phyloP scores from a whole-genome alignment of 2,888 invertebrate species.

The Harpalus rubripes region DNA sequence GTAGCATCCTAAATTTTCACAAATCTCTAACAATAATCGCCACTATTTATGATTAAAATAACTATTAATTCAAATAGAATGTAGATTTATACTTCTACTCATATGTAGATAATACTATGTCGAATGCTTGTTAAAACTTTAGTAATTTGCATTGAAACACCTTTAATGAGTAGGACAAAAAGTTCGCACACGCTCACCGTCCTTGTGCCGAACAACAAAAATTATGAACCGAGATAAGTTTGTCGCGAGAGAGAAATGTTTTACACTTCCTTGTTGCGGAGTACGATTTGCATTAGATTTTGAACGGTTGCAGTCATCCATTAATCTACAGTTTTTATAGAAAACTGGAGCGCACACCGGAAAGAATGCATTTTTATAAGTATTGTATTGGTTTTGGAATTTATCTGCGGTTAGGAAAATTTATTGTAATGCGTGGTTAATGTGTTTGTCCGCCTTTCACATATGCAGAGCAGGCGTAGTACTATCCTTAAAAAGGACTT shows the following conservation, averaged over 20 bases:
- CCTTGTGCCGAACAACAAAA: slow-evolving; percentile 31
- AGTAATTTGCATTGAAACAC: slow-evolving; percentile 39
- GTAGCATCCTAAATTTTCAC: too few species aligned
- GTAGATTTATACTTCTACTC: background rate
- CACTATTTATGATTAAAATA: too few species aligned
- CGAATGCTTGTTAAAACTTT: slow-evolving; percentile 36
- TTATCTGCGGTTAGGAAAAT: slow-evolving; percentile 17
- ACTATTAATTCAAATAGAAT: too few species aligned
- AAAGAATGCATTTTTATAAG: slow-evolving; percentile 54
- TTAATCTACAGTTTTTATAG: slow-evolving; percentile 39
- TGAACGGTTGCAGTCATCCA: slow-evolving; percentile 10
- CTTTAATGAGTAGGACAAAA: slow-evolving; percentile 8
- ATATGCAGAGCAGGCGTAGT: too few species aligned
- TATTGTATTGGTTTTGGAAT: slow-evolving; percentile 49
- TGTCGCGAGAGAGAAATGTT: slow-evolving; percentile 49
- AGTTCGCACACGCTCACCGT: background rate
- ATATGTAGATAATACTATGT: background rate
- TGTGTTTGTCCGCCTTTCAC: too few species aligned
- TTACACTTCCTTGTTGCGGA: slow-evolving; percentile 54
- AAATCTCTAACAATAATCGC: too few species aligned
- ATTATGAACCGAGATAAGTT: slow-evolving; percentile 36
- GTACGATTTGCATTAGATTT: slow-evolving; percentile 37
- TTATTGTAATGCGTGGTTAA: background rate
- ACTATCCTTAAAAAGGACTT: too few species aligned
- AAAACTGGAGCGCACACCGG: slow-evolving; percentile 48